Evolutionary conservation across 2,888 invertebrate genomes (phyloP).

Genomic region (Emmelina monodactyla): DNA sequence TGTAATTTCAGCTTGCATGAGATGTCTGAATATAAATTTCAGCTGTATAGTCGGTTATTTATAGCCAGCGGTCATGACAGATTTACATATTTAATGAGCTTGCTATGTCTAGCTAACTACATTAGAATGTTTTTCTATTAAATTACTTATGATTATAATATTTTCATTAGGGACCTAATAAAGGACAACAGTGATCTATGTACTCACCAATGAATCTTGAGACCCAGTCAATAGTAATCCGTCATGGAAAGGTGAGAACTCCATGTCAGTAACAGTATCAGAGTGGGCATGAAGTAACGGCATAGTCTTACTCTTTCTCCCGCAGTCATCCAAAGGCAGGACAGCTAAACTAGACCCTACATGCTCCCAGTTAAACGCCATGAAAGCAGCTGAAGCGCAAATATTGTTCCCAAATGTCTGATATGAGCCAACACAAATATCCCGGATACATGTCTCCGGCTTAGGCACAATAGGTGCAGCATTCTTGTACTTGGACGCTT

Average conservation of each 20-base stretch:
- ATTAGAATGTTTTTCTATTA: no score
- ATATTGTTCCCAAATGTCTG: constrained; percentile 96
- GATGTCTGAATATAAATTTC: no score
- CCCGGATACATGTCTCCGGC: constrained; percentile 89
- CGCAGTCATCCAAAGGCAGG: constrained; percentile 86
- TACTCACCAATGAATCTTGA: constrained; percentile 79
- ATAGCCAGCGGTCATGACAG: no score
- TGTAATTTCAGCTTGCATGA: no score
- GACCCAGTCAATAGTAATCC: constrained; percentile 90
- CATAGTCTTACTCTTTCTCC: constrained; percentile 88
- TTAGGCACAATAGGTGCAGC: constrained; percentile 95
- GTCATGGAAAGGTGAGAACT: constrained; percentile 96
- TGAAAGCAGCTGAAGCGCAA: constrained; percentile 89
- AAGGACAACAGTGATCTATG: no score
- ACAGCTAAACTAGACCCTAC: constrained; percentile 91
- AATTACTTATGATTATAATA: no score
- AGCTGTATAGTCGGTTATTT: no score
- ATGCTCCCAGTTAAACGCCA: constrained; percentile 96
- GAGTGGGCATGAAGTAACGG: constrained; percentile 85
- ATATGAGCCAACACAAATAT: constrained; percentile 90
- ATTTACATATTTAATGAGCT: no score
- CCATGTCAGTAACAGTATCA: constrained; percentile 93
- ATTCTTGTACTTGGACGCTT: constrained; percentile 98
- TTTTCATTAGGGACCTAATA: no score
- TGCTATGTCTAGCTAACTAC: no score